phyloP scores from a whole-genome alignment of 2,113 vertebrate species.

The Anas platyrhynchos region DNA sequence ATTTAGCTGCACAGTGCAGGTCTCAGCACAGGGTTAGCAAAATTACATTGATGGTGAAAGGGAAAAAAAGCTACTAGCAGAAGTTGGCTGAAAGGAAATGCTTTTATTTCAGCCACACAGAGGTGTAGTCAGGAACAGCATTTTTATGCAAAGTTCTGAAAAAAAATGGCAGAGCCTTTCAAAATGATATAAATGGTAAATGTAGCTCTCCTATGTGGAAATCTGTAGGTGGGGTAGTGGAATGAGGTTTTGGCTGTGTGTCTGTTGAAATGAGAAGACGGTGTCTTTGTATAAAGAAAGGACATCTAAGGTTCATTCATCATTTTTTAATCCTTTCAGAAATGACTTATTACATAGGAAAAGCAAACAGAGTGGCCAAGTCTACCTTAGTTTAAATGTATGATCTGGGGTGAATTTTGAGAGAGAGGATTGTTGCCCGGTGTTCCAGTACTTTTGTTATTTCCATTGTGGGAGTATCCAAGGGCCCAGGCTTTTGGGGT shows the following conservation, averaged over 20 bases:
- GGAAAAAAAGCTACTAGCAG: not conserved
- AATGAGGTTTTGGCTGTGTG: not conserved
- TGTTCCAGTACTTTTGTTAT: not conserved
- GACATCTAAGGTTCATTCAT: not conserved
- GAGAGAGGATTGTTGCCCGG: not conserved
- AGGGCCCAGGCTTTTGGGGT: not conserved
- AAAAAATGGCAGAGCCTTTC: not conserved
- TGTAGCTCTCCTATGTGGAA: not conserved
- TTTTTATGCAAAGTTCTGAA: slow-evolving; percentile 4
- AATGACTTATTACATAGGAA: not conserved
- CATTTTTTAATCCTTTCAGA: slow-evolving; percentile 22
- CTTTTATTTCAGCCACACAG: not conserved
- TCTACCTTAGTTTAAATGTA: not conserved
- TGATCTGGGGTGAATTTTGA: not conserved
- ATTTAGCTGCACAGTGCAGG: not conserved
- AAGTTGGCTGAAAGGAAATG: not conserved
- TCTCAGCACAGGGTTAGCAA: not conserved
- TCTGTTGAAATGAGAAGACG: not conserved
- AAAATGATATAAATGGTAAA: not conserved
- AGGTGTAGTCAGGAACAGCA: not conserved
- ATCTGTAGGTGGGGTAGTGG: not conserved
- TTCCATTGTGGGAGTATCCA: not conserved
- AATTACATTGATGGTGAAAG: not conserved
- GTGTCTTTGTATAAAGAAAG: not conserved
- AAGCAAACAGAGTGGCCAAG: not conserved